Evolutionary conservation across 2,888 invertebrate species (phyloP).

Genomic region (Lysandra coridon): DNA sequence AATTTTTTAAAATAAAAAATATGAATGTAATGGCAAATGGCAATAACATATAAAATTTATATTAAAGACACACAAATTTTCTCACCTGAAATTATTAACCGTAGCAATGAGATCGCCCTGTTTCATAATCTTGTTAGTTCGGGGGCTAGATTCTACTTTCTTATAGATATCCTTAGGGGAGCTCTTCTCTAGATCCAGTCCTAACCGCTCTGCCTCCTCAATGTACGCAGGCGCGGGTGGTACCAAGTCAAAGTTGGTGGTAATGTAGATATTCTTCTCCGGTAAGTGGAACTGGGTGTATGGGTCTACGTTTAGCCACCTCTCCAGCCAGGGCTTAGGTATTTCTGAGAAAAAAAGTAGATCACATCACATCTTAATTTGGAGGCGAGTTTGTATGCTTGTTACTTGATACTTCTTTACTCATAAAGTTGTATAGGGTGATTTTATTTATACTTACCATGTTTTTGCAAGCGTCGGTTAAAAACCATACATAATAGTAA

Average conservation of each 20-base stretch:
- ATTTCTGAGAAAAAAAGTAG: conserved; percentile 66
- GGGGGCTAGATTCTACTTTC: conserved; percentile 47
- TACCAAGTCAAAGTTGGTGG: conserved; percentile 84
- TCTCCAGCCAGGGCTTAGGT: conserved; percentile 81
- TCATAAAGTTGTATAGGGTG: too few relatives aligned
- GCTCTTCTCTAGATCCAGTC: conserved; percentile 53
- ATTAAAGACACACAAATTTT: not conserved
- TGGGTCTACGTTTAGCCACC: conserved; percentile 82
- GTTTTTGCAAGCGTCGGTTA: too few relatives aligned
- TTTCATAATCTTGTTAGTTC: conserved; percentile 48
- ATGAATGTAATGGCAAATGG: too few relatives aligned
- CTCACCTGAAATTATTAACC: conserved; percentile 68
- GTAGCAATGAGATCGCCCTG: conserved; percentile 64
- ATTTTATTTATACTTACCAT: too few relatives aligned
- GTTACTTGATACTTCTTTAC: too few relatives aligned
- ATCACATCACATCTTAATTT: too few relatives aligned
- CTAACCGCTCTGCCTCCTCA: conserved; percentile 53
- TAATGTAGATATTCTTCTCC: conserved; percentile 85
- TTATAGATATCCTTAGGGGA: conserved; percentile 62
- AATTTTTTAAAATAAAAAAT: too few relatives aligned
- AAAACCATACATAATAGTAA: too few relatives aligned
- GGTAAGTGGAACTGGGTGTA: conserved; percentile 84
- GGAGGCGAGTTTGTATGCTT: too few relatives aligned
- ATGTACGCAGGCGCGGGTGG: conserved; percentile 61
- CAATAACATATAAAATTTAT: too few relatives aligned